These are phyloP conservation scores for Penaeus chinensis DNA, from an alignment of 1,140 invertebrate species.

Conservation along the genomic window DNA sequence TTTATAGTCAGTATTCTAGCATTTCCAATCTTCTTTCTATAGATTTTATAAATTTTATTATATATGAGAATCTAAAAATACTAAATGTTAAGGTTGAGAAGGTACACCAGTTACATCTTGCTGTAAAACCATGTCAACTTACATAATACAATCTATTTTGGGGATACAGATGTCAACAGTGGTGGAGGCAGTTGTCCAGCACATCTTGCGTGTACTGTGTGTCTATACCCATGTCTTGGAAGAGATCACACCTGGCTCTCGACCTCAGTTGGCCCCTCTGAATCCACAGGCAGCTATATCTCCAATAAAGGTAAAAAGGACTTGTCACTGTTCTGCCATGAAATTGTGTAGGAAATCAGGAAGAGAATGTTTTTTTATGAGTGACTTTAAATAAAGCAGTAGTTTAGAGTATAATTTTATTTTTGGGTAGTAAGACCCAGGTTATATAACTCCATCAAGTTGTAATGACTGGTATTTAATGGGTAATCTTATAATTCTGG, in stretches of 20 bases:
- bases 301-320: conserved; percentile 69
- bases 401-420: too few species aligned
- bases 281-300: conserved; percentile 70
- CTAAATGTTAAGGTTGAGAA: too few species aligned
- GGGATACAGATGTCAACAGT: conserved; percentile 67
- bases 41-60: too few species aligned
- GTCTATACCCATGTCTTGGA: conserved; percentile 83
- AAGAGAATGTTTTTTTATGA: too few species aligned
- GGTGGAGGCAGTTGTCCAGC: conserved; percentile 76
- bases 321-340: conserved; percentile 65
- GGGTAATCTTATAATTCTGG: background rate
- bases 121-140: background rate
- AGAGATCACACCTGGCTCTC: conserved; percentile 72
- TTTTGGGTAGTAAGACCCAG: too few species aligned
- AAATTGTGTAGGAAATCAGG: too few species aligned
- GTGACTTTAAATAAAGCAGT: too few species aligned
- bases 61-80: too few species aligned
- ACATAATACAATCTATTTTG: too few species aligned
- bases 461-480: background rate
- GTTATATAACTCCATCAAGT: too few species aligned
- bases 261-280: conserved; percentile 71
- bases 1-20: background rate
- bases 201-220: conserved; percentile 79
- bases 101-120: background rate
- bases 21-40: background rate